Evolutionary conservation across 2,888 invertebrate genomes (phyloP), one percentile per base, ranked within the genome.

Genomic region (Pachymerium ferrugineum): DNA sequence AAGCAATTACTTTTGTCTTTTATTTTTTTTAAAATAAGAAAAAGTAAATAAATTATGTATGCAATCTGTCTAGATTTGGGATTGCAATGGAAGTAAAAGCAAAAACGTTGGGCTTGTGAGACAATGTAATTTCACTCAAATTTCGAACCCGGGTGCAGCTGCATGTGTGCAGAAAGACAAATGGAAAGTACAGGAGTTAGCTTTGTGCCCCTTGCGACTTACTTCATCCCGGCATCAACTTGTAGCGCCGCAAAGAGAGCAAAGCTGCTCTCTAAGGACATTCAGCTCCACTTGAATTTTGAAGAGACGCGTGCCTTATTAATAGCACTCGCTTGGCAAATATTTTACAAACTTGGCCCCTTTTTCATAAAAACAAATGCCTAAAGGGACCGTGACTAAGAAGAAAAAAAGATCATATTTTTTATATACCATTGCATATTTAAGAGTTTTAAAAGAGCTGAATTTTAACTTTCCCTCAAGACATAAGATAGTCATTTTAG

Each of bases 271-370:
- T 54, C 47, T 54, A n/a, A 22, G 47, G 47, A 22, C 47, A 54
- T 54, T 54, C 47, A 54, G 47, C 47, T 54, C 47, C 47, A 54
- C 47, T 54, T 54, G 47, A 54, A 54, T 54, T 54, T 54, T 54
- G 16, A 54, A 54, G 47, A 54, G 47, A 22, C 47, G 47, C 47
- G 22, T 54, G 19, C 47, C 47, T 54, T 54, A 54, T 54, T 54
- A 54, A 54, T 54, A 54, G 47, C 47, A 54, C 47, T 54, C 47
- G 47, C 47, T 54, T n/a, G 47, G 47, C 16, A 54, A 54, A 54
- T 54, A 19, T 54, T 54, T 54, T 54, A 54, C 47, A 54, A 54
- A 54, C 19, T 54, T 54, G 16, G 47, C 47, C 47, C 16, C 16
- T 54, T 16, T 54, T 54, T n/a, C 16, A 54, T n/a, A 54, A 42